Conservation (phyloP, 2,888 invertebrate genomes). For the Tetragnatha montana region DNA sequence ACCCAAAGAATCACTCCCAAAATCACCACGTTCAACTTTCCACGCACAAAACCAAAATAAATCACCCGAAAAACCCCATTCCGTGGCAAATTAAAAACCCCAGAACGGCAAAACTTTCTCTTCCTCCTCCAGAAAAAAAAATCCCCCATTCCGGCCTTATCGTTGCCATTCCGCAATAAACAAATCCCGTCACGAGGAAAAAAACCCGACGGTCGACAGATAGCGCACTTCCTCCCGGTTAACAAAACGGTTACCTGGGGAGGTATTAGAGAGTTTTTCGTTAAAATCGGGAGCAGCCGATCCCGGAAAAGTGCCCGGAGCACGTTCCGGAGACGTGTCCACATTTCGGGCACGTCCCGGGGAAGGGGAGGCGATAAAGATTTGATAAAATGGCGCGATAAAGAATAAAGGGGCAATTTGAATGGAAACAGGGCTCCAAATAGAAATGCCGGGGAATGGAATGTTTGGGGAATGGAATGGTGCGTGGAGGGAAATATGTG, state of each 20-base stretch:
- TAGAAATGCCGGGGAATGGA: background rate
- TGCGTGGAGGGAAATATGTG: no score
- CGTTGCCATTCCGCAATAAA: background rate
- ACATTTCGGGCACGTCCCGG: background rate
- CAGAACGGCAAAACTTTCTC: background rate
- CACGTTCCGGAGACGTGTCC: background rate
- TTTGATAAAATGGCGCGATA: constrained; percentile 1
- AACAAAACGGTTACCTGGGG: constrained; percentile 53
- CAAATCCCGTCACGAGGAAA: background rate
- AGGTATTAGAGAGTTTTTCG: constrained; percentile 43
- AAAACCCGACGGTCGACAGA: constrained; percentile 13
- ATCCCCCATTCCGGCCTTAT: background rate
- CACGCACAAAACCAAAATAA: background rate
- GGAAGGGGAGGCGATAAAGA: constrained; percentile 13
- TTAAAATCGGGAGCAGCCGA: constrained; percentile 4
- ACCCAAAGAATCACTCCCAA: background rate
- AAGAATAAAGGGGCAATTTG: background rate
- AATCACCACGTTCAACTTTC: background rate
- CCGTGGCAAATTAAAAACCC: background rate
- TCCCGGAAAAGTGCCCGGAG: background rate
- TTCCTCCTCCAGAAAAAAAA: background rate
- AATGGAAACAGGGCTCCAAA: background rate
- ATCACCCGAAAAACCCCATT: background rate
- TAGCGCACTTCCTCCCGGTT: constrained; percentile 24
- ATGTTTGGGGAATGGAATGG: no score